Percentiles rank a stretch among this genome's conserved stretches.
phyloP scores from a whole-genome alignment of 1,140 invertebrate genomes.

The Sitophilus oryzae region DNA sequence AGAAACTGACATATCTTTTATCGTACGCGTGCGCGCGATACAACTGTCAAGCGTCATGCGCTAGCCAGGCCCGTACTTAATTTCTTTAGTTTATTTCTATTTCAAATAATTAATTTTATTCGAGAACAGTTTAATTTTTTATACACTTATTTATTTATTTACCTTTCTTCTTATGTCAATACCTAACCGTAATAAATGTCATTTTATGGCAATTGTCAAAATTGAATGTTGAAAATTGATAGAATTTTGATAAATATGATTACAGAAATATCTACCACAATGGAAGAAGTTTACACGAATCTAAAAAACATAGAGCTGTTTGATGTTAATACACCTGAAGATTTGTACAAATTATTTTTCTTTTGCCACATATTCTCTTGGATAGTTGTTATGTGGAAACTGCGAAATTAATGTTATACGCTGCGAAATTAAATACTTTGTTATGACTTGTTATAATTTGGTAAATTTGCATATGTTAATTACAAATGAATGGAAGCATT shows the following conservation, averaged over 20 bases:
- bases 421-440: background rate
- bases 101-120: no score
- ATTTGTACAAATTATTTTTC: conserved; percentile 36
- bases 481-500: no score
- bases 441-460: no score
- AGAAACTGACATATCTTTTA: conserved; percentile 16
- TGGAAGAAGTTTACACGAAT: conserved; percentile 17
- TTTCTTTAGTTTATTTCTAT: background rate
- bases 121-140: no score
- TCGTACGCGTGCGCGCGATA: conserved; percentile 5
- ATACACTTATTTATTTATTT: no score
- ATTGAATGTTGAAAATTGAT: background rate
- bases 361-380: conserved; percentile 38
- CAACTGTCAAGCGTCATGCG: conserved; percentile 21
- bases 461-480: no score
- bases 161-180: no score
- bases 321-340: conserved; percentile 32
- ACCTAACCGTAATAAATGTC: no score
- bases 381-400: conserved; percentile 33
- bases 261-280: conserved; percentile 23
- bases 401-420: conserved; percentile 16
- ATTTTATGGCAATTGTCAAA: background rate
- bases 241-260: no score
- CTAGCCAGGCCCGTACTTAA: conserved; percentile 1
- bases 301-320: conserved; percentile 25